phyloP scores from a whole-genome alignment of 2,797 vertebrate genomes.

The Mycteria americana region DNA sequence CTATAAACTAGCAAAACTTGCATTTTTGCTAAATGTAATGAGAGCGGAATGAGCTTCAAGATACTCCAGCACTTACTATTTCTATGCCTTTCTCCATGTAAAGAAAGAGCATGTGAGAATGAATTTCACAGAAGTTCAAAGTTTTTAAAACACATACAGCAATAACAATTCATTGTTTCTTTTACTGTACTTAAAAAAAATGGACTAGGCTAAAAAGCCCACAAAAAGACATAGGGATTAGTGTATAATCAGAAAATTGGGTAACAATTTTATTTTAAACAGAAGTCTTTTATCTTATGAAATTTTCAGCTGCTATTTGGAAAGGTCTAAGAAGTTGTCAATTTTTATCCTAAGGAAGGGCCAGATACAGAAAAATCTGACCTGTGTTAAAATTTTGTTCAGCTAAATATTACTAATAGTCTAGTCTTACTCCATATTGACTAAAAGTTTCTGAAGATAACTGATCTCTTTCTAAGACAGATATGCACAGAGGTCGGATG shows the following conservation, averaged over 20 bases:
- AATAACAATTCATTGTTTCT: neutral
- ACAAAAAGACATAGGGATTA: neutral
- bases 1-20: neutral
- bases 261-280: neutral
- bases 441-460: neutral
- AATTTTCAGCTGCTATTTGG: neutral
- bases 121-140: neutral
- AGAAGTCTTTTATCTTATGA: neutral
- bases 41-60: neutral
- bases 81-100: neutral
- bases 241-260: neutral
- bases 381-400: neutral
- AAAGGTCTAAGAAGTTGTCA: neutral
- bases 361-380: neutral
- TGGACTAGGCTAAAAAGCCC: neutral
- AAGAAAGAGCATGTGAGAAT: neutral
- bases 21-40: neutral
- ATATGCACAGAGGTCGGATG: too few relatives aligned
- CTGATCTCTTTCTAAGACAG: neutral
- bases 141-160: neutral
- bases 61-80: slow-evolving; percentile 9
- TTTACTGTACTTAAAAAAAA: neutral
- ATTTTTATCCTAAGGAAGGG: neutral
- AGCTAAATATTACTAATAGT: neutral
- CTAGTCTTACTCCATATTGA: neutral